Evolutionary conservation across 2,113 vertebrate genomes (phyloP).

Genomic region (Coracopsis vasa): DNA sequence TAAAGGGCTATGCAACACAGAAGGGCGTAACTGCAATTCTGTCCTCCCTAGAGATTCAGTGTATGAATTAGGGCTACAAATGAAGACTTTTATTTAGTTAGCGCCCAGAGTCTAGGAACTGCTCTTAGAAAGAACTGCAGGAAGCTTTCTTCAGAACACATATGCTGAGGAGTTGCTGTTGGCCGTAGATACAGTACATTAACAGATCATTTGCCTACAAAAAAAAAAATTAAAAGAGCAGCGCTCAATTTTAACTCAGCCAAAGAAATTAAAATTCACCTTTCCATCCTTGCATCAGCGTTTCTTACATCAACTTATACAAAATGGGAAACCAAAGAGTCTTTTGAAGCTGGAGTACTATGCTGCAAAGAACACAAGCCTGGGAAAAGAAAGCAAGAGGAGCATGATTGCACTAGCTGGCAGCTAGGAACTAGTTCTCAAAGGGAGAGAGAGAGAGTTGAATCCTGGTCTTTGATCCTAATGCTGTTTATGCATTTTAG

Average conservation of each 20-base stretch:
- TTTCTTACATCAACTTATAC: background rate
- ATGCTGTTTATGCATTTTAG: background rate
- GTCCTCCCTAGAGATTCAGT: background rate
- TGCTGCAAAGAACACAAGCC: background rate
- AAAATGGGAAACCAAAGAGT: background rate
- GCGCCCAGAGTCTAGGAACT: background rate
- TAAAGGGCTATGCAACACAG: background rate
- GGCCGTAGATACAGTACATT: background rate
- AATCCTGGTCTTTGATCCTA: background rate
- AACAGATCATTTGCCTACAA: background rate
- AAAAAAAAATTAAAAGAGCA: background rate
- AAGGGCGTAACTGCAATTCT: background rate
- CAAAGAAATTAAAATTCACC: background rate
- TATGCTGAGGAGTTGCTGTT: background rate
- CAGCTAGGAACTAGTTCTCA: background rate
- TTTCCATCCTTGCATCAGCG: background rate
- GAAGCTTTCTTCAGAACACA: background rate
- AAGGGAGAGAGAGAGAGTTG: background rate
- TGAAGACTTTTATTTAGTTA: background rate
- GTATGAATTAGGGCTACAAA: background rate
- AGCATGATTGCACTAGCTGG: background rate
- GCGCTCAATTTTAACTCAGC: background rate
- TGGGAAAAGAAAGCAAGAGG: background rate
- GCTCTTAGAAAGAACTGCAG: background rate
- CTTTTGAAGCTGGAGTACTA: background rate